Evolutionary conservation across 2,113 vertebrate species (phyloP).

Genomic region (Nothoprocta pentlandii): DNA sequence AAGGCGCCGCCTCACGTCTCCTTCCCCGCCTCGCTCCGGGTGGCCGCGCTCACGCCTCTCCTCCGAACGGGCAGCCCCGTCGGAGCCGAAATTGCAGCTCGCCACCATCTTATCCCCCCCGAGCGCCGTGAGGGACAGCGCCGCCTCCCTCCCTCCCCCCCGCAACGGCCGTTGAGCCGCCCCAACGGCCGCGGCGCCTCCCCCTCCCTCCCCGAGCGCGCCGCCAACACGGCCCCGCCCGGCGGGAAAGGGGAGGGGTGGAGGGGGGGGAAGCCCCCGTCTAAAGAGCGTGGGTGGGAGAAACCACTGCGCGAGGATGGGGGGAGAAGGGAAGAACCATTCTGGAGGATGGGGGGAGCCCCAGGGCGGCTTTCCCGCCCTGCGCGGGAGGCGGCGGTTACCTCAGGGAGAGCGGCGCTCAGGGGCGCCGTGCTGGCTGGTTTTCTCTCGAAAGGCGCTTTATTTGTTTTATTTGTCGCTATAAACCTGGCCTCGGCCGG

Average conservation of each 20-base stretch:
- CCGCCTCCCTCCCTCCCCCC: too few relatives aligned
- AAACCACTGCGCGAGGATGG: neutral
- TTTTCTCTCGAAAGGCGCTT: too few relatives aligned
- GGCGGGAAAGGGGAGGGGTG: neutral
- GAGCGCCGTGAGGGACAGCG: too few relatives aligned
- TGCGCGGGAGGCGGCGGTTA: neutral
- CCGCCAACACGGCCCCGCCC: too few relatives aligned
- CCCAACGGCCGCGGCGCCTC: neutral
- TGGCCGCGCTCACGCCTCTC: neutral
- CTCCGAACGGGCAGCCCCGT: neutral
- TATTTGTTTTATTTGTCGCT: too few relatives aligned
- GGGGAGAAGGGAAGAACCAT: neutral
- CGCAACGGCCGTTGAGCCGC: neutral
- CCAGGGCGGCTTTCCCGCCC: too few relatives aligned
- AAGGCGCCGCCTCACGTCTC: too few relatives aligned
- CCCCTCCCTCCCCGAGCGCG: too few relatives aligned
- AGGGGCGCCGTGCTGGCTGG: too few relatives aligned
- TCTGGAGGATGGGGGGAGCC: neutral
- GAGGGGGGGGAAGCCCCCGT: too few relatives aligned
- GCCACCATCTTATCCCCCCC: neutral
- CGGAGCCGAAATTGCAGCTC: neutral
- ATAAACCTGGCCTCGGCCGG: neutral
- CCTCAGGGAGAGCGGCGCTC: neutral
- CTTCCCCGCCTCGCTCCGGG: neutral
- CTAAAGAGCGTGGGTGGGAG: neutral